phyloP scores from a whole-genome alignment of 2,888 invertebrate genomes.

The Sinelater perroti region DNA sequence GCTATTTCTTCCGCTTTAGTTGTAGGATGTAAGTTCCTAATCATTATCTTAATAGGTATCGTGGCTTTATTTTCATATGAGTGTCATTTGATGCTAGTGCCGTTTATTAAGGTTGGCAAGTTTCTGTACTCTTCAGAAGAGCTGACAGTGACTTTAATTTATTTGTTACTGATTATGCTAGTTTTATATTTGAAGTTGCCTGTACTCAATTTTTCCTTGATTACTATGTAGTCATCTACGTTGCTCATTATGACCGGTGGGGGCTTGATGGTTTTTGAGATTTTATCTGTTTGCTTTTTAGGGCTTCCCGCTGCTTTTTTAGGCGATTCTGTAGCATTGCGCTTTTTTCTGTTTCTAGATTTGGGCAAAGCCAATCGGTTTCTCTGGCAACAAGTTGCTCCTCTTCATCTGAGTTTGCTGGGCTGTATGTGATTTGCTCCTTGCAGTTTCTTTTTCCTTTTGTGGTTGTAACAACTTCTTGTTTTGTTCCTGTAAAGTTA shows the following conservation, averaged over 20 bases:
- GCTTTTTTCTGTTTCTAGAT: slow-evolving; percentile 2
- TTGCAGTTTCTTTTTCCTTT: background rate
- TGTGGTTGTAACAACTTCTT: no score
- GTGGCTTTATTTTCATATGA: no score
- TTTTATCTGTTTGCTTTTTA: slow-evolving; percentile 10
- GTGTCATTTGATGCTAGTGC: slow-evolving; percentile 24
- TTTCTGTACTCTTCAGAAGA: slow-evolving; percentile 1
- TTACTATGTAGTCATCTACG: background rate
- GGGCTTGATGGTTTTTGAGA: background rate
- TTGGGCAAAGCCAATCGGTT: slow-evolving; percentile 4
- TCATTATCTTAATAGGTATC: no score
- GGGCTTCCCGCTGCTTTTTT: background rate
- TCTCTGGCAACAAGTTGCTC: slow-evolving; percentile 7
- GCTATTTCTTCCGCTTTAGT: no score
- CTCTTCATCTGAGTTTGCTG: slow-evolving; percentile 7
- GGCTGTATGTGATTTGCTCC: slow-evolving; percentile 2
- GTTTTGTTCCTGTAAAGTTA: no score
- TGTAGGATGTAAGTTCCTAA: no score
- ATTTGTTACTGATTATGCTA: slow-evolving; percentile 1
- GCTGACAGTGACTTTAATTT: slow-evolving; percentile 7
- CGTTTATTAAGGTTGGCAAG: slow-evolving; percentile 15
- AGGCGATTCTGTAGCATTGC: background rate
- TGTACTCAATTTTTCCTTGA: slow-evolving; percentile 8
- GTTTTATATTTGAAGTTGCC: background rate
- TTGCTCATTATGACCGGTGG: slow-evolving; percentile 1